Conservation (phyloP, 2,797 vertebrate genomes). For the Centroberyx gerrardi region DNA sequence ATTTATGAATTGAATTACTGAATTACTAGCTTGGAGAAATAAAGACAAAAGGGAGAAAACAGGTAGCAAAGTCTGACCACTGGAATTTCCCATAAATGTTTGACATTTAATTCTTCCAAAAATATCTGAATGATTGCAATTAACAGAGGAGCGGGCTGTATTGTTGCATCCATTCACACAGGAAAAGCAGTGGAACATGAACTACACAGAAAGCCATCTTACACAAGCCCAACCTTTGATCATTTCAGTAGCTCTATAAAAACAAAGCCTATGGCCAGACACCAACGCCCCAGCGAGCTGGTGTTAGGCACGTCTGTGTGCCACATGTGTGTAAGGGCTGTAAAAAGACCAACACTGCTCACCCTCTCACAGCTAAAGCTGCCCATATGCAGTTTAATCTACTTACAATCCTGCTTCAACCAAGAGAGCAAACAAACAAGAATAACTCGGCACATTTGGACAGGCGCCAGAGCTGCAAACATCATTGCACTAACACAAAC, state of each 20-base stretch:
- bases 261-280: constrained; percentile 56
- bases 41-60: background rate
- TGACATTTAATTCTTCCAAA: background rate
- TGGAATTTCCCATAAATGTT: background rate
- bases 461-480: constrained; percentile 62
- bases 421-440: constrained; percentile 64
- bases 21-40: background rate
- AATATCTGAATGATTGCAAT: background rate
- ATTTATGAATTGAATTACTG: background rate
- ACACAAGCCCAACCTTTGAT: constrained; percentile 60
- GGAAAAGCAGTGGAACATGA: constrained; percentile 29
- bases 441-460: constrained; percentile 65
- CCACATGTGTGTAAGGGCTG: constrained; percentile 74
- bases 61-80: constrained; percentile 11
- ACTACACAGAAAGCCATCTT: constrained; percentile 26
- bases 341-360: constrained; percentile 60
- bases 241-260: constrained; percentile 69
- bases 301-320: constrained; percentile 66
- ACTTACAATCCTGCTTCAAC: constrained; percentile 57
- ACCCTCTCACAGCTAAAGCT: constrained; percentile 42
- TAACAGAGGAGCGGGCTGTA: background rate
- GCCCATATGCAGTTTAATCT: constrained; percentile 50
- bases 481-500: constrained; percentile 54
- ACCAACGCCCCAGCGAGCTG: constrained; percentile 54
- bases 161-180: background rate